phyloP scores from a whole-genome alignment of 1,140 invertebrate species.

The Hormaphis cornu region DNA sequence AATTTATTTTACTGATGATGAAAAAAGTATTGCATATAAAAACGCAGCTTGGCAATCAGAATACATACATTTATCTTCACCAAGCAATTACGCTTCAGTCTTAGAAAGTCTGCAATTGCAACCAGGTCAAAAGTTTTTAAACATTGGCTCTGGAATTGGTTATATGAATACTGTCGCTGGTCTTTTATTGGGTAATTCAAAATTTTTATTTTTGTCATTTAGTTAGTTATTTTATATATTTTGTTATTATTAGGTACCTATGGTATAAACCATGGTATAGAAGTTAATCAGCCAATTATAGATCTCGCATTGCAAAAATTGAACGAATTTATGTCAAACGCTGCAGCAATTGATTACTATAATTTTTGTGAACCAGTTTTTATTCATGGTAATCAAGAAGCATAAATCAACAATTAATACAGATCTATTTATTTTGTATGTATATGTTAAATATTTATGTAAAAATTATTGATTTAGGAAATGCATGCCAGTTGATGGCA shows the following conservation, averaged over 20 bases:
- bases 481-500: conserved; percentile 50
- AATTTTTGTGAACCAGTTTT: too few relatives aligned
- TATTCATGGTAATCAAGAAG: too few relatives aligned
- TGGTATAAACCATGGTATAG: conserved; percentile 81
- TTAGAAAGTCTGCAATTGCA: conserved; percentile 67
- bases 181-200: conserved; percentile 78
- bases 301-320: too few relatives aligned
- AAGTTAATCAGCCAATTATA: conserved; percentile 51
- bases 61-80: conserved; percentile 74
- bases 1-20: conserved; percentile 63
- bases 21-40: conserved; percentile 63
- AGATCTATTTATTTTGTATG: conserved; percentile 37
- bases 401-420: too few relatives aligned
- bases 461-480: conserved; percentile 72
- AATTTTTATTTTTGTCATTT: too few relatives aligned
- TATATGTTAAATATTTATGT: too few relatives aligned
- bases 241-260: conserved; percentile 46
- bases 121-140: conserved; percentile 73
- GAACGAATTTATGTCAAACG: too few relatives aligned
- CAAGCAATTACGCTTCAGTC: conserved; percentile 76
- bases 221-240: too few relatives aligned
- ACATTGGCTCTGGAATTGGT: conserved; percentile 81
- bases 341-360: too few relatives aligned
- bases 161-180: conserved; percentile 86
- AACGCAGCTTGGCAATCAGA: conserved; percentile 78